phyloP scores from a whole-genome alignment of 2,888 invertebrate species.

The Dascillus cervinus region DNA sequence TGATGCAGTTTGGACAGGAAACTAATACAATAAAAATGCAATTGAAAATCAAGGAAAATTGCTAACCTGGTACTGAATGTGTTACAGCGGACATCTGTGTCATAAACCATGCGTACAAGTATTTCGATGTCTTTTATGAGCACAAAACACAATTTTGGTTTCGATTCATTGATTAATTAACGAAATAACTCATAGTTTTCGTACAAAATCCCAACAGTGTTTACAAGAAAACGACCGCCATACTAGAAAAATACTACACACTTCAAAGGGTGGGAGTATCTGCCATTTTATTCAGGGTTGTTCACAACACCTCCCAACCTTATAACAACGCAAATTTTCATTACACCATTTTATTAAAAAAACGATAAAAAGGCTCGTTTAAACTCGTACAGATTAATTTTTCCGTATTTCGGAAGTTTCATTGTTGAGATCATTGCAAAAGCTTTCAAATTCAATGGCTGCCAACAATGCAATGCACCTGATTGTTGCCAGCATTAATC shows the following conservation, averaged over 20 bases:
- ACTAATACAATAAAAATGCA: no score
- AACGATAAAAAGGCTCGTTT: no score
- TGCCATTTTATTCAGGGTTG: constrained; percentile 13
- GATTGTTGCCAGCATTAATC: no score
- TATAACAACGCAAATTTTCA: no score
- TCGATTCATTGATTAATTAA: constrained; percentile 15
- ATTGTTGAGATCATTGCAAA: no score
- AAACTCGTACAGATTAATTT: no score
- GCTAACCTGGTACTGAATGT: constrained; percentile 47
- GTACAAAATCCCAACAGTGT: constrained; percentile 30
- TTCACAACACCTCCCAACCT: not conserved
- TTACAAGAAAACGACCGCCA: constrained; percentile 45
- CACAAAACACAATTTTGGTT: constrained; percentile 25
- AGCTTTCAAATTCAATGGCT: no score
- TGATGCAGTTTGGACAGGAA: no score
- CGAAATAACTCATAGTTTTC: constrained; percentile 13
- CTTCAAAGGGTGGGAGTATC: constrained; percentile 33
- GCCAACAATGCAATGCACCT: no score
- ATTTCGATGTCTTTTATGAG: constrained; percentile 22
- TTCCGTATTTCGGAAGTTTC: no score
- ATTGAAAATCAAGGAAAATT: constrained; percentile 2
- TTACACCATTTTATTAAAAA: no score
- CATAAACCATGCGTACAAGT: constrained; percentile 39
- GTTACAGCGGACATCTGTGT: constrained; percentile 49
- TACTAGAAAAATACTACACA: constrained; percentile 36